Evolutionary conservation across 2,113 vertebrate species (phyloP), one percentile per base, ranked within the genome.

Genomic region (Probosciger aterrimus): DNA sequence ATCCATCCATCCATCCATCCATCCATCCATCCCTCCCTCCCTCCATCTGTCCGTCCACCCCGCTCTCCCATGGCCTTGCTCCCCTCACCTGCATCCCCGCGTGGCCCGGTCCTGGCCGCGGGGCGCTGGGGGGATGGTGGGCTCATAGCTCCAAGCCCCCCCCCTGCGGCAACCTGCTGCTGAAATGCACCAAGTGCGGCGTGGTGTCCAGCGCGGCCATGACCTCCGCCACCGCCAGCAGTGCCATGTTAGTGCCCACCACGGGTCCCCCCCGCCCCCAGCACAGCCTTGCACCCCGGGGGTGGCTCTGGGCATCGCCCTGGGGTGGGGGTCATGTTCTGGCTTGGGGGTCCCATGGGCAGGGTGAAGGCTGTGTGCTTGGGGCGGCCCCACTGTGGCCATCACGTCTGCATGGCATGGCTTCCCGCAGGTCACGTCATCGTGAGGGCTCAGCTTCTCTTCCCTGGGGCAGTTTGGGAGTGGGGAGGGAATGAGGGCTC

Each of bases 171-270:
- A 98, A 98, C 97, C 98, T 99, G 98, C 98, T 99, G 95, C 98
- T 99, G 98, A 99, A 99, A 98, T 99, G 99, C 98, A 99, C 99
- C 98, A 99, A 99, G 98, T 99, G 99, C 96, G 99, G 99, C 96
- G 98, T 98, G 98, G 98, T 99, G 98, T 99, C 99, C 97, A 99
- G 98, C 97, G 98, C 98, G 86, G 98, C 98, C 97, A 96, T 99
- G 98, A 99, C 98, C 98, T 98, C 98, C 97, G 98, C 98, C 91
- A 99, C 98, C 95, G 98, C 99, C 98, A 99, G 98, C 98, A 99
- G 98, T 30, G 99, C 99, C 98, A 99, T 99, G 99, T 99, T 99
- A 99, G 99, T 99, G 97, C 97, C 96, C 92, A 68, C 60, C 94
- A 46, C 17, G 73, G 22, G 60, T 71, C 67, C 62, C 53, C n/a